These are phyloP conservation scores for Deilephila porcellus DNA, from an alignment of 2,888 invertebrate species.

Conservation along the genomic window DNA sequence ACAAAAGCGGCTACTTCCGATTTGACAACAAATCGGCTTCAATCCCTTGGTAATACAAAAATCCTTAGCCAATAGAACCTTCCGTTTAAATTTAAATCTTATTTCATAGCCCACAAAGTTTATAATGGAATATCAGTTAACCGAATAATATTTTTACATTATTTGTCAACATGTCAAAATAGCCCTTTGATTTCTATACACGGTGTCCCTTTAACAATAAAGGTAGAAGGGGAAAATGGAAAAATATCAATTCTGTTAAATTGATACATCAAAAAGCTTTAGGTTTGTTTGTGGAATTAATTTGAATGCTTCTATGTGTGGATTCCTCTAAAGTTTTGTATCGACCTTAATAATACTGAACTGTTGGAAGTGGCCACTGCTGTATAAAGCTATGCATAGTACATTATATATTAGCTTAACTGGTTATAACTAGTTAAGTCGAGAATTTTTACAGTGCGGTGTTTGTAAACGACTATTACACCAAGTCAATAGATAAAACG, in stretches of 20 bases:
- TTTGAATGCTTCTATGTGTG: background rate
- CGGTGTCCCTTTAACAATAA: slow-evolving; percentile 64
- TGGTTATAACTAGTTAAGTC: too few relatives aligned
- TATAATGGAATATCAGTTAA: too few relatives aligned
- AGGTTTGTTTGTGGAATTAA: slow-evolving; percentile 11
- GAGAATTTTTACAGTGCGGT: too few relatives aligned
- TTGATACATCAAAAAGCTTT: slow-evolving; percentile 45
- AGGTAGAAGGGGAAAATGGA: slow-evolving; percentile 50
- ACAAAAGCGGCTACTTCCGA: slow-evolving; percentile 58
- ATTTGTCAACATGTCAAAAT: slow-evolving; percentile 82
- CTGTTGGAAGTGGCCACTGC: too few relatives aligned
- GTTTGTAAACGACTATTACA: too few relatives aligned
- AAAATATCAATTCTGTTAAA: slow-evolving; percentile 71
- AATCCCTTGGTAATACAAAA: slow-evolving; percentile 71
- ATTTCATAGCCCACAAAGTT: background rate
- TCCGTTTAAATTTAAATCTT: background rate
- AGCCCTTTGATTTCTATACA: slow-evolving; percentile 78
- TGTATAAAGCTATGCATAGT: too few relatives aligned
- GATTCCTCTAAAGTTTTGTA: background rate
- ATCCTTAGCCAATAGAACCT: background rate
- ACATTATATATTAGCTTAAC: too few relatives aligned
- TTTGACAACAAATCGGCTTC: slow-evolving; percentile 72
- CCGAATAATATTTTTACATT: slow-evolving; percentile 67
- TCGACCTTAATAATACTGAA: too few relatives aligned
- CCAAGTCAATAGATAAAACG: too few relatives aligned